Percentiles rank a stretch among this genome's conserved stretches.
These are phyloP conservation scores for Spea hammondii DNA, from an alignment of 2,797 vertebrate species.

Conservation along the genomic window DNA sequence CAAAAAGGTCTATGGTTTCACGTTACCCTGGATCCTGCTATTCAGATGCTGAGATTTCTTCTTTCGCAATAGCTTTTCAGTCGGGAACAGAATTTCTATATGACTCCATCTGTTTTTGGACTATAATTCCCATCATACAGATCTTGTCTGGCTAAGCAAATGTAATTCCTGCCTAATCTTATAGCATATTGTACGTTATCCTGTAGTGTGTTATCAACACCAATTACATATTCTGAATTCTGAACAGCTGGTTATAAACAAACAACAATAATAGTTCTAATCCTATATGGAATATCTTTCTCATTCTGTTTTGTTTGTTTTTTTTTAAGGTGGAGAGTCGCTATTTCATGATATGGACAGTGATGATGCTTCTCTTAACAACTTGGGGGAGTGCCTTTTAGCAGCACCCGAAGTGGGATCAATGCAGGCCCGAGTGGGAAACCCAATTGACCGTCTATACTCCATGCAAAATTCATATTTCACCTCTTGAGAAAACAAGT, in stretches of 20 bases:
- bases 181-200: too few relatives aligned
- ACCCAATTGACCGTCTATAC: conserved; percentile 93
- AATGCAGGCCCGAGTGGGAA: conserved; percentile 76
- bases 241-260: too few relatives aligned
- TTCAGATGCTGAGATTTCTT: too few relatives aligned
- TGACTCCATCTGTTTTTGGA: too few relatives aligned
- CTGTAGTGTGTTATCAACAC: too few relatives aligned
- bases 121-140: too few relatives aligned
- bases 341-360: conserved; percentile 82
- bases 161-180: too few relatives aligned
- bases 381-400: conserved; percentile 80
- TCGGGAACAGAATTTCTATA: too few relatives aligned
- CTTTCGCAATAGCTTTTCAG: too few relatives aligned
- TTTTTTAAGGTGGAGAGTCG: conserved; percentile 77
- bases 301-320: conserved; percentile 5
- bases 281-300: neutral
- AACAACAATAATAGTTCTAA: neutral
- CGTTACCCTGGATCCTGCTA: neutral
- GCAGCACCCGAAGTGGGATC: conserved; percentile 75
- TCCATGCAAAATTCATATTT: conserved; percentile 99
- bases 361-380: conserved; percentile 81
- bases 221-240: too few relatives aligned
- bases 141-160: too few relatives aligned
- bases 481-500: conserved; percentile 76
- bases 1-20: neutral